phyloP scores from a whole-genome alignment of 1,140 invertebrate genomes.

The Danaus plexippus region DNA sequence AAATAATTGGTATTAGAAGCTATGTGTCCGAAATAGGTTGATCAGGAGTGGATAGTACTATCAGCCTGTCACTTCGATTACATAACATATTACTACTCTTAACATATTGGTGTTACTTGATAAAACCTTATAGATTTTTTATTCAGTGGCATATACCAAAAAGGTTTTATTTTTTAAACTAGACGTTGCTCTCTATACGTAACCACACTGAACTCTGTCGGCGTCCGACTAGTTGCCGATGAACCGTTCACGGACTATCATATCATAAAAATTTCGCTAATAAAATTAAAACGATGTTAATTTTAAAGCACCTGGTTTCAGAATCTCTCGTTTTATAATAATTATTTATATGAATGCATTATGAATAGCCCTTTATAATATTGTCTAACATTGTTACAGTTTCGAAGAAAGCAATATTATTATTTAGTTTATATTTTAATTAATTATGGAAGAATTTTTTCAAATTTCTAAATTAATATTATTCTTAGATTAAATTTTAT shows the following conservation, averaged over 20 bases:
- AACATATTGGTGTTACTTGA: constrained; percentile 60
- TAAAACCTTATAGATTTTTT: constrained; percentile 4
- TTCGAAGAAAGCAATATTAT: constrained; percentile 53
- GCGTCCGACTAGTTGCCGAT: too few relatives aligned
- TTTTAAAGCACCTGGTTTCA: constrained; percentile 70
- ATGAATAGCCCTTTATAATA: constrained; percentile 58
- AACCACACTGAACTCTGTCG: too few relatives aligned
- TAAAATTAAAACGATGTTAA: constrained; percentile 67
- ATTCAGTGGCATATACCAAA: too few relatives aligned
- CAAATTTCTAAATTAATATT: constrained; percentile 59
- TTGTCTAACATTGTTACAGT: constrained; percentile 56
- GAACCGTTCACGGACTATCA: too few relatives aligned
- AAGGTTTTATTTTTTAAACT: too few relatives aligned
- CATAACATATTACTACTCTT: constrained; percentile 42
- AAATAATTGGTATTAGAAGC: constrained; percentile 16
- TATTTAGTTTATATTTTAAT: constrained; percentile 32
- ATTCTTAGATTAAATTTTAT: constrained; percentile 49
- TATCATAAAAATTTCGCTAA: constrained; percentile 53
- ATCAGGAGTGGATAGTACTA: constrained; percentile 30
- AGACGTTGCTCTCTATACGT: too few relatives aligned
- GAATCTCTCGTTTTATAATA: constrained; percentile 67
- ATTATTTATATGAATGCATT: constrained; percentile 58
- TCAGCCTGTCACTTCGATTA: constrained; percentile 43
- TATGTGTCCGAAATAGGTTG: too few relatives aligned
- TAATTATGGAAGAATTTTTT: constrained; percentile 57